phyloP scores from a whole-genome alignment of 1,140 invertebrate genomes.

The Sarcophaga bullata region DNA sequence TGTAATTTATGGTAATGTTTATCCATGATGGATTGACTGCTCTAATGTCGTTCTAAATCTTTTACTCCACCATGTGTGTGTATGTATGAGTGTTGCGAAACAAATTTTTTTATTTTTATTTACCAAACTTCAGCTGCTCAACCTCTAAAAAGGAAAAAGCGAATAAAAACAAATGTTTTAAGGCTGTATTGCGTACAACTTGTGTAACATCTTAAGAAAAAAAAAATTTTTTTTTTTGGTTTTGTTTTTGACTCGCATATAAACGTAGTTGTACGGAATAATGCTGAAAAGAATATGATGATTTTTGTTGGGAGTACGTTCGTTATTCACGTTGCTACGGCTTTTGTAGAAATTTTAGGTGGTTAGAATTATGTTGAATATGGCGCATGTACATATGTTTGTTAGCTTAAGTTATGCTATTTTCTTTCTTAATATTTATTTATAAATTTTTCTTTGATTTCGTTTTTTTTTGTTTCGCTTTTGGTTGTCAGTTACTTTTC shows the following conservation, averaged over 20 bases:
- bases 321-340: constrained; percentile 20
- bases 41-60: constrained; percentile 67
- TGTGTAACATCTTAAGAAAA: not conserved
- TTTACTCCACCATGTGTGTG: constrained; percentile 42
- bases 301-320: constrained; percentile 23
- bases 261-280: not conserved
- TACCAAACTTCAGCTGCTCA: not conserved
- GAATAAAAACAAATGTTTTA: not conserved
- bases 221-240: not conserved
- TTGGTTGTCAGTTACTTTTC: not conserved
- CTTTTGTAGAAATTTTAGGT: constrained; percentile 6
- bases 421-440: not conserved
- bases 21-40: constrained; percentile 66
- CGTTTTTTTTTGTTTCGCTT: not conserved
- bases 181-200: not conserved
- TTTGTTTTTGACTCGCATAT: too few relatives aligned
- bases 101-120: not conserved
- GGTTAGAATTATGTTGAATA: constrained; percentile 13
- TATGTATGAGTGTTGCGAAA: too few relatives aligned
- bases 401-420: not conserved
- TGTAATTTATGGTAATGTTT: constrained; percentile 67
- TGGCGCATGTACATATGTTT: constrained; percentile 10
- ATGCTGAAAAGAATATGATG: not conserved
- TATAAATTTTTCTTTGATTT: not conserved
- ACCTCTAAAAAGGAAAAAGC: not conserved